These are phyloP conservation scores for Melanotaenia duboulayi DNA, from an alignment of 2,113 vertebrate species.

Conservation along the genomic window DNA sequence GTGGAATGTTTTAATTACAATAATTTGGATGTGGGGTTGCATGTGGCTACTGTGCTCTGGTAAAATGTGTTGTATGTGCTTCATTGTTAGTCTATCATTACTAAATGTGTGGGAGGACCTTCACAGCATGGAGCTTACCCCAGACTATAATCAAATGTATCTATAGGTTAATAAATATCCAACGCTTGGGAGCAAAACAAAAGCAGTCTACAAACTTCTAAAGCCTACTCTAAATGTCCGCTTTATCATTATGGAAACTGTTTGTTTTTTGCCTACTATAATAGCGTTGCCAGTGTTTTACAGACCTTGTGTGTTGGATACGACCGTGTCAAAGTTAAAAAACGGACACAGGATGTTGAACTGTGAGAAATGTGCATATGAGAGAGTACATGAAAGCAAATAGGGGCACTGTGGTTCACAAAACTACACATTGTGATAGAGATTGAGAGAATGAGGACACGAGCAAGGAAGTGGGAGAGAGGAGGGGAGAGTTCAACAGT, in stretches of 20 bases:
- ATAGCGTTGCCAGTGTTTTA: slow-evolving; percentile 44
- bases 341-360: slow-evolving; percentile 56
- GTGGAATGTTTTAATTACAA: slow-evolving; percentile 82
- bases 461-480: slow-evolving; percentile 60
- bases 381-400: slow-evolving; percentile 57
- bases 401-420: slow-evolving; percentile 53
- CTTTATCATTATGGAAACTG: slow-evolving; percentile 68
- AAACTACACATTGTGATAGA: slow-evolving; percentile 68
- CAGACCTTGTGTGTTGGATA: slow-evolving; percentile 37
- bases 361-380: slow-evolving; percentile 63
- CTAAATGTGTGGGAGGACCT: slow-evolving; percentile 66
- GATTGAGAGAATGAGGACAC: slow-evolving; percentile 69
- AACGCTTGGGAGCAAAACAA: slow-evolving; percentile 61
- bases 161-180: slow-evolving; percentile 78
- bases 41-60: slow-evolving; percentile 69
- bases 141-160: slow-evolving; percentile 71
- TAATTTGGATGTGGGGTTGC: slow-evolving; percentile 76
- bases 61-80: slow-evolving; percentile 69
- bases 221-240: slow-evolving; percentile 28
- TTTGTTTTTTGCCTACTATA: slow-evolving; percentile 58
- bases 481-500: slow-evolving; percentile 72
- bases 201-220: slow-evolving; percentile 40
- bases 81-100: slow-evolving; percentile 70
- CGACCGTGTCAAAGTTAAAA: slow-evolving; percentile 59
- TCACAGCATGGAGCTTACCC: slow-evolving; percentile 56